Conservation (phyloP, 2,113 vertebrate genomes). For the Colossoma macropomum region DNA sequence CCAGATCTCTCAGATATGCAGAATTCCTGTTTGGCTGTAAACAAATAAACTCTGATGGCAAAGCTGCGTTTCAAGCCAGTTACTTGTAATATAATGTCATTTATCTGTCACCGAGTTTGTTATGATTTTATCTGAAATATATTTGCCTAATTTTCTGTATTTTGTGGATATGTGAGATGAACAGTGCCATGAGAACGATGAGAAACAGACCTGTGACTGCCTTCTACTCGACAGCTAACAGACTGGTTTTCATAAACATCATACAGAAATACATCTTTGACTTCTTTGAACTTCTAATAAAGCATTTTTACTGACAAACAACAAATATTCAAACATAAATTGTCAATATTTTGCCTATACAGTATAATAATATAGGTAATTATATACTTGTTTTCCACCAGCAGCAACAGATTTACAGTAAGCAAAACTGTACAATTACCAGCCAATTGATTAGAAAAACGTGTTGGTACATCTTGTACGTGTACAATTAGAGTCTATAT, state of each 20-base stretch:
- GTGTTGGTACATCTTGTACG: too few relatives aligned
- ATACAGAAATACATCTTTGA: background rate
- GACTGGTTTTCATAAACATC: constrained; percentile 27
- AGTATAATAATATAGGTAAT: background rate
- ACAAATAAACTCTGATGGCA: constrained; percentile 32
- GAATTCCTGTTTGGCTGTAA: constrained; percentile 6
- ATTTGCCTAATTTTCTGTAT: constrained; percentile 18
- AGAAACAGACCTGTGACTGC: background rate
- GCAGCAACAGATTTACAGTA: too few relatives aligned
- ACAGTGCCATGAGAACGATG: background rate
- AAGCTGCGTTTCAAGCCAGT: constrained; percentile 19
- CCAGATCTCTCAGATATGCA: constrained; percentile 29
- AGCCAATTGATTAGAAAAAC: too few relatives aligned
- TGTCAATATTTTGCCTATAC: background rate
- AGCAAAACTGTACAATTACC: too few relatives aligned
- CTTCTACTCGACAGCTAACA: constrained; percentile 43
- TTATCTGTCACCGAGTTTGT: constrained; percentile 43
- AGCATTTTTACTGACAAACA: constrained; percentile 5
- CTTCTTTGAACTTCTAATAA: background rate
- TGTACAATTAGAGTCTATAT: too few relatives aligned
- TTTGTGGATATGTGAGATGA: constrained; percentile 38
- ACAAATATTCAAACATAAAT: background rate
- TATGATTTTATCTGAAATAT: constrained; percentile 38
- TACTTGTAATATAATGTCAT: constrained; percentile 37
- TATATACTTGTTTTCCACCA: background rate